phyloP scores from a whole-genome alignment of 2,888 invertebrate species.

The Hemithea aestivaria region DNA sequence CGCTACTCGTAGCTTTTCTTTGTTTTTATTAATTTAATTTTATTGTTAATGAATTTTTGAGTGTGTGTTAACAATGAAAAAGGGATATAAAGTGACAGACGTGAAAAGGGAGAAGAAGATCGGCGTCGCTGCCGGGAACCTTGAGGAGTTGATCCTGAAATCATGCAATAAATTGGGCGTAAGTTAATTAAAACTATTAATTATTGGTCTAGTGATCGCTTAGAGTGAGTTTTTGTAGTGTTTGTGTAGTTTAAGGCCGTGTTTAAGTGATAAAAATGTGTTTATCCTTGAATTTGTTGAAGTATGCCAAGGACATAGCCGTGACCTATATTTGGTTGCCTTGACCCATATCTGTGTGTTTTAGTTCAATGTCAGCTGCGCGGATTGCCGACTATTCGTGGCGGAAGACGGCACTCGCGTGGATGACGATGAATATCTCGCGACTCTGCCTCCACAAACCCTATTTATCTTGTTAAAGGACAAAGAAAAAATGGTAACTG shows the following conservation, averaged over 20 bases:
- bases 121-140: constrained; percentile 83
- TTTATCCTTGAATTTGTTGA: constrained; percentile 34
- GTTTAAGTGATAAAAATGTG: constrained; percentile 36
- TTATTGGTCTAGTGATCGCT: neutral
- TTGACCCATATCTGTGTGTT: constrained; percentile 55
- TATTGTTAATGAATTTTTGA: constrained; percentile 18
- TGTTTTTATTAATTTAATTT: constrained; percentile 37
- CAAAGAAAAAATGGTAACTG: constrained; percentile 79
- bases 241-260: constrained; percentile 10
- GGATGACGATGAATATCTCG: constrained; percentile 87
- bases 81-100: constrained; percentile 86
- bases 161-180: constrained; percentile 83
- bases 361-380: constrained; percentile 71
- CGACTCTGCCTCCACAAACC: constrained; percentile 86
- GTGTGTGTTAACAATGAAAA: constrained; percentile 61
- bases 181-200: constrained; percentile 39
- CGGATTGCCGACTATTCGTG: constrained; percentile 74
- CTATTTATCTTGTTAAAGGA: constrained; percentile 80
- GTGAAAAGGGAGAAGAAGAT: constrained; percentile 82
- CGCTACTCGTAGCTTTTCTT: constrained; percentile 17
- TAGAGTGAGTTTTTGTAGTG: constrained; percentile 7
- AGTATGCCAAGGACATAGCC: constrained; percentile 55
- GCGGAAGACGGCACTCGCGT: constrained; percentile 85
- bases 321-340: constrained; percentile 54
- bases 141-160: constrained; percentile 83